Conservation (phyloP, 2,888 invertebrate genomes). For the Gibbula magus region DNA sequence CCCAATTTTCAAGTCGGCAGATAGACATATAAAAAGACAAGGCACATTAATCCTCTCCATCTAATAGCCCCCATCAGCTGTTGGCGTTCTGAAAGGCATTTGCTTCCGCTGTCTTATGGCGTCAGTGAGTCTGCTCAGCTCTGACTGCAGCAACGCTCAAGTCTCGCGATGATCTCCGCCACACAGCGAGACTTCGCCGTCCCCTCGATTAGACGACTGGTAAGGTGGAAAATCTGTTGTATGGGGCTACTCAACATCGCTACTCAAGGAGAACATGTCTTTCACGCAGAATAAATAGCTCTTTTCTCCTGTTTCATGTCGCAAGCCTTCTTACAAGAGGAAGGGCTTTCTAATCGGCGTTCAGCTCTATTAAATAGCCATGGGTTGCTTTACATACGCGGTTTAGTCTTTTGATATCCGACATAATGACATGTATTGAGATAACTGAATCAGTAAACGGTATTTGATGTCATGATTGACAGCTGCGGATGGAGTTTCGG, state of each 20-base stretch:
- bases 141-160: background rate
- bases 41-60: background rate
- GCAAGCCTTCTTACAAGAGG: background rate
- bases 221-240: conserved; percentile 8
- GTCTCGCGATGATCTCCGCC: background rate
- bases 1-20: background rate
- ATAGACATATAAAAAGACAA: conserved; percentile 8
- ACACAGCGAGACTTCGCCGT: background rate
- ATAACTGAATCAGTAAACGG: too few species aligned
- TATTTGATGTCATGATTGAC: too few species aligned
- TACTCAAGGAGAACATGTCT: conserved; percentile 3
- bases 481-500: too few species aligned
- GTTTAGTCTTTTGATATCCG: too few species aligned
- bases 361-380: too few species aligned
- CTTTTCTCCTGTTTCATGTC: conserved; percentile 9
- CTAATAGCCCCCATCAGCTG: conserved; percentile 5
- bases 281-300: conserved; percentile 1
- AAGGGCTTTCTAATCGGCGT: too few species aligned
- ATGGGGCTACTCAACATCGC: background rate
- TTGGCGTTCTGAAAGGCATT: background rate
- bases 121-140: background rate
- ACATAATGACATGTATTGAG: too few species aligned
- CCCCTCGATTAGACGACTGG: background rate
- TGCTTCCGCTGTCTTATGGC: background rate
- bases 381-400: too few species aligned